Base-by-base conservation (phyloP, 2,888 invertebrate species). In the Coleophora deauratella region DNA sequence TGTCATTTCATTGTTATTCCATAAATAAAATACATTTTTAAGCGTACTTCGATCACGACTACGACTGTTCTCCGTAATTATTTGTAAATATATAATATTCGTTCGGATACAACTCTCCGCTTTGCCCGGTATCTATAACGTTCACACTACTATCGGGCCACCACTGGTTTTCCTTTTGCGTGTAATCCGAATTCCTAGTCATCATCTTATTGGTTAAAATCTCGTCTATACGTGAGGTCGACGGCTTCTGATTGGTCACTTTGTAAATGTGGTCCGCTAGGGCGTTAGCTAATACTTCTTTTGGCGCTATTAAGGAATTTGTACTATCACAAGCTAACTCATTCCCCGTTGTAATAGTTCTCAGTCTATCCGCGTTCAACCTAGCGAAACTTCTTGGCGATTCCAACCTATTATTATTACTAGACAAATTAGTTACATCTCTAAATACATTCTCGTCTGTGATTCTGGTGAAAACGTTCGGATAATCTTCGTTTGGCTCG, bases 181-280 rank as follows among this genome's bases (percentile, higher is more conserved):
- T 51, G 44, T 58, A 53, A 35, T 69, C 66, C 0, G 37, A 43
- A 12, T 27, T 49, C 37, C 50, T 56, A 10, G 33, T 52, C 51
- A 66, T 60, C 27, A 82, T 77, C 50, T 86, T 86, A 73, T 82
- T 82, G 41, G 86, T 79, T 40, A 86, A 56, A 51, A 86, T 81
- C 47, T 81, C 80, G 41, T 85, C 81, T 14, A 86, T 76, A 3
- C 75, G 66, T 6, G 84, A 80, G 38, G 82, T 76, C 32, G 82
- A 82, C 27, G 86, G 84, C 45, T 85, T 86, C 47, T 86, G 86
- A 74, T 86, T 86, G 51, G 86, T 86, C 39, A 86, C 85, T 74
- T 85, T 86, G 42, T 85, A 85, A 34, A 86, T 86, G 36, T 86
- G 86, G 49, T 86, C 84, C 0, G 71, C 84, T 45, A 86, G 55